phyloP scores from a whole-genome alignment of 2,113 vertebrate species.

The Catharus bicknelli region DNA sequence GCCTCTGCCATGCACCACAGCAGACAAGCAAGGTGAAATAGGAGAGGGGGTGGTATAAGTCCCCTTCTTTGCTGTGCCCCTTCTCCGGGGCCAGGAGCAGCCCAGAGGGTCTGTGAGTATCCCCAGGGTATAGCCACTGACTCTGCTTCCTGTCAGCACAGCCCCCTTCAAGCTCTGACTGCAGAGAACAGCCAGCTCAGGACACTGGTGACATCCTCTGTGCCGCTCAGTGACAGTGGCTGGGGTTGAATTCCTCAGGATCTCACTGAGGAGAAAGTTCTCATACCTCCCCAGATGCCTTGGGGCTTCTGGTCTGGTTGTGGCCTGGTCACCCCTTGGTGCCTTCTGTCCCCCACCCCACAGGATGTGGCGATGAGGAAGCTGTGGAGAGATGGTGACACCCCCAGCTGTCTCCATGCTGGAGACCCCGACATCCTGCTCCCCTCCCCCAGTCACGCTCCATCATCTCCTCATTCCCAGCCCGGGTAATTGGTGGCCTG shows the following conservation, averaged over 20 bases:
- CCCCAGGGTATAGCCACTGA: background rate
- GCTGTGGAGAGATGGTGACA: background rate
- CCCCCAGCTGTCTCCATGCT: background rate
- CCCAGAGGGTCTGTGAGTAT: background rate
- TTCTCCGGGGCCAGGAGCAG: accelerated
- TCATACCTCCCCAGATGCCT: background rate
- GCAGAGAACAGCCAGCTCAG: background rate
- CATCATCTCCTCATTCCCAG: conserved; percentile 51
- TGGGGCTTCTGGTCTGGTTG: background rate
- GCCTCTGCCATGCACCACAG: background rate
- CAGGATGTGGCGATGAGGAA: background rate
- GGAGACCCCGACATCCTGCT: background rate
- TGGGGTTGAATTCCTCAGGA: background rate
- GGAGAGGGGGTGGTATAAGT: background rate
- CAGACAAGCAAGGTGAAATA: background rate
- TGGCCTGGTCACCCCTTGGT: background rate
- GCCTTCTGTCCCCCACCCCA: background rate
- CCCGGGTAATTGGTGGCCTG: conserved; percentile 55
- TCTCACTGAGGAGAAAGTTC: background rate
- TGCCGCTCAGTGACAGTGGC: background rate
- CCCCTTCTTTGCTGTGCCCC: background rate
- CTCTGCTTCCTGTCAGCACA: background rate
- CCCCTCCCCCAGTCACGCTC: background rate
- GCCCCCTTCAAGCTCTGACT: background rate
- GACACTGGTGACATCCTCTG: background rate